Evolutionary conservation across 2,888 invertebrate genomes (phyloP), one percentile per base, ranked within the genome.

Genomic region (Cylloceria caligata): DNA sequence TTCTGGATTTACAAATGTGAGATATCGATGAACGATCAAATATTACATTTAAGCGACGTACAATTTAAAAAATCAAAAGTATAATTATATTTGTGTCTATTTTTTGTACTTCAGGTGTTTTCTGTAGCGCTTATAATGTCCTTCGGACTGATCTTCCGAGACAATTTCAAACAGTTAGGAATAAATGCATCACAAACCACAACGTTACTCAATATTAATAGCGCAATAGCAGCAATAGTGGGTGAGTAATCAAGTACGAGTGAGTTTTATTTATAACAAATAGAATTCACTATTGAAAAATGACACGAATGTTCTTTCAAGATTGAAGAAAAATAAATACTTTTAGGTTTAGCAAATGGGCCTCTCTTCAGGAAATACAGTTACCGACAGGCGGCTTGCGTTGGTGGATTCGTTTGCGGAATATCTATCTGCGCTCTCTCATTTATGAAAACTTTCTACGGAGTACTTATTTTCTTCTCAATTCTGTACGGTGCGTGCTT

Each of bases 1-100:
- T 3, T 95, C 95, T 68, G 96, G 96, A 85, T 93, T 95, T 87
- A 95, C 96, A 71, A 96, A 96, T 90, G 96, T 96, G 93, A 95
- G 95, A 95, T 64, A 16, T 24, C 11, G 36, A 39, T n/a, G 11
- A 7, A 36, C 5, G 7, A 21, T 73, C 39, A 6, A 34, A 65
- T 52, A 52, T 60, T 16, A 27, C 5, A 27, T 5, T 45, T 47
- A n/a, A 62, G 13, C 3, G 11, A 0, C 21, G n/a, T 30, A 39
- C 24, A 52, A n/a, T 69, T 2, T 21, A 1, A 55, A 24, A 69
- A 39, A 34, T 19, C 3, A 45, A 13, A 30, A 47, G 7, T 47
- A 6, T 27, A 4, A 67, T 30, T 21, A 27, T 76, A 6, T 2
- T 21, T 19, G 21, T 42, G 19, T 16, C 21, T 21, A 45, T 72